Conservation (phyloP, 2,888 invertebrate genomes). For the Clusia tigrina region DNA sequence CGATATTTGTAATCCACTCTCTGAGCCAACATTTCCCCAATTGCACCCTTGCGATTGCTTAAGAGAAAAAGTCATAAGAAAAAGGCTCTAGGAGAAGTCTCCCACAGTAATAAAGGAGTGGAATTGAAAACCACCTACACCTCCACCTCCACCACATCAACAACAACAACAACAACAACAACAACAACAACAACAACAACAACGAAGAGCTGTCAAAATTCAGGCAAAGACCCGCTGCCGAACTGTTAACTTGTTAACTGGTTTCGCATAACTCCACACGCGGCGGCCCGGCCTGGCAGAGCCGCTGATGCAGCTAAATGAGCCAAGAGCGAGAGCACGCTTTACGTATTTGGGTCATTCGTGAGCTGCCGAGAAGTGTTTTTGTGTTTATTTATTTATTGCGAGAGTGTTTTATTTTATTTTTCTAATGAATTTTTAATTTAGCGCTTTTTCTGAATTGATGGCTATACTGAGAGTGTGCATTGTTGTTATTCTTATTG, state of each 20-base stretch:
- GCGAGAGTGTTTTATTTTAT: neutral
- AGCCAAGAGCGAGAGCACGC: conserved; percentile 13
- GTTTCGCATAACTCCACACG: too few species aligned
- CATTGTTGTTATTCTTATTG: neutral
- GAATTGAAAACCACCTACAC: neutral
- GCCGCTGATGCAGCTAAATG: neutral
- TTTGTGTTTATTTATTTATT: neutral
- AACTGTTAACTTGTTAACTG: too few species aligned
- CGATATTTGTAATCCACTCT: too few species aligned
- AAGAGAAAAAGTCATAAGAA: too few species aligned
- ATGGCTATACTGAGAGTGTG: neutral
- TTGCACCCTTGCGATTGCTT: too few species aligned
- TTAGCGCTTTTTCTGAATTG: neutral
- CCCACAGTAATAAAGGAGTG: neutral
- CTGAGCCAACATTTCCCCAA: too few species aligned
- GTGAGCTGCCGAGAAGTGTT: conserved; percentile 20
- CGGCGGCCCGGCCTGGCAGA: too few species aligned
- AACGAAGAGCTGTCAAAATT: conserved; percentile 18
- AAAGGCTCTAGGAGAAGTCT: neutral
- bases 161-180: neutral
- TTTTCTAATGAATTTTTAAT: neutral
- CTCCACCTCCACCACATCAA: neutral
- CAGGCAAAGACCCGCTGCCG: conserved; percentile 10
- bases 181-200: neutral
- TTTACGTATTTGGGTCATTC: conserved; percentile 27